Evolutionary conservation across 2,797 vertebrate genomes (phyloP).

Genomic region (Danio choprae): DNA sequence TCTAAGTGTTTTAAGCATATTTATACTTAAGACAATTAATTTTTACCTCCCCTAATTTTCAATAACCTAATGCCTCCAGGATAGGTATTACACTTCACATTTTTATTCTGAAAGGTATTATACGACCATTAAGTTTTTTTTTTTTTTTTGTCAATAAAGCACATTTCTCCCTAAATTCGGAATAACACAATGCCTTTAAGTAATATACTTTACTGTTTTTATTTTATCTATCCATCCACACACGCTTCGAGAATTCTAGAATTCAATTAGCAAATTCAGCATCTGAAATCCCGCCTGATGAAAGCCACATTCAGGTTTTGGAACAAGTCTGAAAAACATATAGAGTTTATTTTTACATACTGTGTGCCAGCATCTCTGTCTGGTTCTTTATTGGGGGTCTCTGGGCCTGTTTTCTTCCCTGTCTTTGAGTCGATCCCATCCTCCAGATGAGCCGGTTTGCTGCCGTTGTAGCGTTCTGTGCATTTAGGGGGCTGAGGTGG

Average conservation of each 20-base stretch:
- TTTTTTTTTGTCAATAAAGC: background rate
- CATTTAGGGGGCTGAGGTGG: conserved; percentile 74
- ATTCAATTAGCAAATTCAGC: background rate
- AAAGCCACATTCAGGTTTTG: background rate
- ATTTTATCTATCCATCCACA: too few species aligned
- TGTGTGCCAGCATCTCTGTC: conserved; percentile 81
- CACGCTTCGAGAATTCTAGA: background rate
- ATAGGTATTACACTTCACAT: too few species aligned
- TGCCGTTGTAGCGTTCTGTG: conserved; percentile 86
- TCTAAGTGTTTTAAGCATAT: too few species aligned
- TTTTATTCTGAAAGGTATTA: too few species aligned
- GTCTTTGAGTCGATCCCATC: conserved; percentile 76
- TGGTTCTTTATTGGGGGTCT: conserved; percentile 71
- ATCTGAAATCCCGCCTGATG: background rate
- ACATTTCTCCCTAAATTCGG: background rate
- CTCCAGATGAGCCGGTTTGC: conserved; percentile 72
- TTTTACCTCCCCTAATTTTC: too few species aligned
- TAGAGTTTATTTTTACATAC: conserved; percentile 72
- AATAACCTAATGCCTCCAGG: too few species aligned
- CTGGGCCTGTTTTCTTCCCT: conserved; percentile 70
- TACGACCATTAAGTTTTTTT: too few species aligned
- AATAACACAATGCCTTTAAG: background rate
- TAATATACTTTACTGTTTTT: background rate
- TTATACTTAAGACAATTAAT: too few species aligned
- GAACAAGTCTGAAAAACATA: background rate